Evolutionary conservation across 2,888 invertebrate species (phyloP).

Genomic region (Agonum fuliginosum): DNA sequence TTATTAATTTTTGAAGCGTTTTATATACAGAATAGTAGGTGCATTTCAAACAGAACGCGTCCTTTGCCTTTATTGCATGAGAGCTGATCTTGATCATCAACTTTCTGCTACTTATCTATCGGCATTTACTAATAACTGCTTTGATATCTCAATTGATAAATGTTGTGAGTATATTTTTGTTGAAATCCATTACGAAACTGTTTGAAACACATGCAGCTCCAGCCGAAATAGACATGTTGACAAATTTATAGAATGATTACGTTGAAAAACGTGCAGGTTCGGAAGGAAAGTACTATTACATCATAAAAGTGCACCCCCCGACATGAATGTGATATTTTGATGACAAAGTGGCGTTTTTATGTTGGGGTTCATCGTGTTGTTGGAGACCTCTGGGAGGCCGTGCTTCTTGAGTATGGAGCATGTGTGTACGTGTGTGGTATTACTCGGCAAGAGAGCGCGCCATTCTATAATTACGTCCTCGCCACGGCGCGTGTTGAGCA

Average conservation of each 20-base stretch:
- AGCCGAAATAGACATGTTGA: neutral
- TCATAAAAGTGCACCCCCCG: no score
- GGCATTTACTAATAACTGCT: no score
- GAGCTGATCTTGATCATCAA: no score
- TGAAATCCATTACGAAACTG: neutral
- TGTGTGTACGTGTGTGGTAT: constrained; percentile 30
- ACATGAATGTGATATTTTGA: neutral
- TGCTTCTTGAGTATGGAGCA: neutral
- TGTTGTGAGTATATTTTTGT: no score
- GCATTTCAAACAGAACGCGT: no score
- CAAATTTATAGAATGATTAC: neutral
- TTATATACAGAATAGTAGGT: no score
- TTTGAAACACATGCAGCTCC: neutral
- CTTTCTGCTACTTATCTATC: no score
- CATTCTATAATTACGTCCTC: constrained; percentile 46
- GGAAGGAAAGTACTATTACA: neutral
- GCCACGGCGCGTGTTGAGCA: constrained; percentile 32
- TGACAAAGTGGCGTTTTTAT: neutral
- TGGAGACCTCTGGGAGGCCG: constrained; percentile 6
- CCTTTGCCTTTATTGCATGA: no score
- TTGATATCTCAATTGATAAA: no score
- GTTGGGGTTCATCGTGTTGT: neutral
- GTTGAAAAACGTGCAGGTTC: neutral
- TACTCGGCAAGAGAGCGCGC: constrained; percentile 35
- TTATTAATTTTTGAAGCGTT: no score